Evolutionary conservation across 2,888 invertebrate species (phyloP).

Genomic region (Serripes groenlandicus): DNA sequence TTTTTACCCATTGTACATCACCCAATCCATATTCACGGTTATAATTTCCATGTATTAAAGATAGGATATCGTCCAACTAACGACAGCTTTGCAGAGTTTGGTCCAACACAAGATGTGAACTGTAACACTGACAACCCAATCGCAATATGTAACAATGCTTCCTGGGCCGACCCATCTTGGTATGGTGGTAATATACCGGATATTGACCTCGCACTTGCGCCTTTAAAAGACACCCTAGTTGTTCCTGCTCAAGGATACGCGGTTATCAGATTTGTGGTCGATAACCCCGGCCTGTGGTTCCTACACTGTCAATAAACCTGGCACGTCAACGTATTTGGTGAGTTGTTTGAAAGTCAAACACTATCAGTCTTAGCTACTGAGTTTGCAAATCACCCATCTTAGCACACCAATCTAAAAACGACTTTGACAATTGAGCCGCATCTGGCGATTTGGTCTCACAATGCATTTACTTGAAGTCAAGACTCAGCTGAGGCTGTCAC

Average conservation of each 20-base stretch:
- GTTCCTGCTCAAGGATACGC: slow-evolving; percentile 80
- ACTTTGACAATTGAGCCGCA: too few species aligned
- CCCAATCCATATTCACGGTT: slow-evolving; percentile 47
- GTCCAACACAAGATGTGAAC: slow-evolving; percentile 17
- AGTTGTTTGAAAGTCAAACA: too few species aligned
- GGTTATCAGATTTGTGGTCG: slow-evolving; percentile 78
- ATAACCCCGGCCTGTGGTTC: slow-evolving; percentile 81
- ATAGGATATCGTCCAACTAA: slow-evolving; percentile 25
- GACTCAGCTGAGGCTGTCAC: too few species aligned
- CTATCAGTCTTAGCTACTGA: too few species aligned
- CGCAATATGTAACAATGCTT: slow-evolving; percentile 33
- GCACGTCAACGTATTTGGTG: slow-evolving; percentile 56
- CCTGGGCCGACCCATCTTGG: slow-evolving; percentile 33
- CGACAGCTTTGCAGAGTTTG: neutral
- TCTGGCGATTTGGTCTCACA: too few species aligned
- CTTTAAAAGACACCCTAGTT: slow-evolving; percentile 71
- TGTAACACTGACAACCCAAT: neutral
- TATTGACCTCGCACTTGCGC: slow-evolving; percentile 11
- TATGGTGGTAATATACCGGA: slow-evolving; percentile 27
- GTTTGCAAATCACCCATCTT: too few species aligned
- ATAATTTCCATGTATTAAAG: slow-evolving; percentile 43
- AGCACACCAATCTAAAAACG: too few species aligned
- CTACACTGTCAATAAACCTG: slow-evolving; percentile 80
- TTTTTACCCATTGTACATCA: too few species aligned
- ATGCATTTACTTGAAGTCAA: too few species aligned